Base-by-base conservation (phyloP, 2,888 invertebrate genomes). In the Eumerus sabulonum region DNA sequence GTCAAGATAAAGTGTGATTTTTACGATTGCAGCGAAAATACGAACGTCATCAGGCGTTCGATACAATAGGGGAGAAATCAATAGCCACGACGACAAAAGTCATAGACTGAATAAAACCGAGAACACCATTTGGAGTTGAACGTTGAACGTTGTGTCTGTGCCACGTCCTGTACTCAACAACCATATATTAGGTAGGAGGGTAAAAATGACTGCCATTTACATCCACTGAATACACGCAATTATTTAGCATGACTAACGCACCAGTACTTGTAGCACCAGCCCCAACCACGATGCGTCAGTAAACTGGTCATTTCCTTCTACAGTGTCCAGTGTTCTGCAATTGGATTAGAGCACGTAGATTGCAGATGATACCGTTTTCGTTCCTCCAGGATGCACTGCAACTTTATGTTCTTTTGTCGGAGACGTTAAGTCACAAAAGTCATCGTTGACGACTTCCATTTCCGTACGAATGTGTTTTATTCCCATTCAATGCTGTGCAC, bases 81-180 rank as follows among this genome's bases (percentile, higher is more conserved):
- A 27, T 4, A 27, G 3, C 27, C 27, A 27, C 3, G 27, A 4
- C 7, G 27, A n/a, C n/a, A n/a, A n/a, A n/a, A n/a, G 2, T 27
- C 27, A 7, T 27, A 27, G 7, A 7, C 27, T 27, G 2, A 4
- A 27, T 27, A 27, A 27, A 27, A 27, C 27, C 2, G 27, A 27
- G 27, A 4, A 27, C 7, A 4, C 27, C 27, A 27, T 27, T 27
- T n/a, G n/a, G n/a, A n/a, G n/a, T n/a, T n/a, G n/a, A n/a, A n/a
- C n/a, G 27, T 2, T 27, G 7, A 4, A 7, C 27, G 7, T 27
- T 27, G 27, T 27, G 56, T 44, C 53, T 62, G 59, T 68, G 48
- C 54, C 57, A 77, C 67, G 73, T 77, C 77, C 77, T 62, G 77
- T 57, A 73, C 73, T 77, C 73, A 77, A 77, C 73, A 57, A 56